Conservation (phyloP, 2,797 vertebrate species). For the Helicolenus hilgendorfi region DNA sequence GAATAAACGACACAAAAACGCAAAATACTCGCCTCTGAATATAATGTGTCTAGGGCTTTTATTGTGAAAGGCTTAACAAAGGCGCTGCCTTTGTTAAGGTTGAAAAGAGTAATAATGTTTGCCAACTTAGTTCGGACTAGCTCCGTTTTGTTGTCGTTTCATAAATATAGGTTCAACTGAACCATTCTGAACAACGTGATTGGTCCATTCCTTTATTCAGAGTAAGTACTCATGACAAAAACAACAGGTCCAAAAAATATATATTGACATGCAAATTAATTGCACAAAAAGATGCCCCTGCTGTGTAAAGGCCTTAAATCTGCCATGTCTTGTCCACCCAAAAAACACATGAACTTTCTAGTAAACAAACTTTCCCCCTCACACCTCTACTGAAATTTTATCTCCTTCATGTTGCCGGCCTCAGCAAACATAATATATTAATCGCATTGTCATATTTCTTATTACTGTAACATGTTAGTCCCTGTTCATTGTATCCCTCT, state of each 20-base stretch:
- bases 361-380: background rate
- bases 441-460: background rate
- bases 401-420: background rate
- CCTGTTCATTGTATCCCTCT: background rate
- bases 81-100: background rate
- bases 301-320: too few relatives aligned
- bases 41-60: too few relatives aligned
- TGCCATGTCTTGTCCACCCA: too few relatives aligned
- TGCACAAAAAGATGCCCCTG: too few relatives aligned
- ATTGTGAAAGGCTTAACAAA: too few relatives aligned
- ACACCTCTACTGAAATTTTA: background rate
- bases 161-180: too few relatives aligned
- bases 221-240: background rate
- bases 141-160: too few relatives aligned
- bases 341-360: background rate
- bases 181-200: too few relatives aligned
- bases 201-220: too few relatives aligned
- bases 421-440: background rate
- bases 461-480: background rate
- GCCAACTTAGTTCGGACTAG: background rate
- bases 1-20: background rate
- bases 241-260: background rate
- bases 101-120: background rate
- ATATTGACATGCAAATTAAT: too few relatives aligned
- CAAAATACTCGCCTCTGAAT: background rate